Conservation (phyloP, 2,797 vertebrate species). For the Crax fasciolata region DNA sequence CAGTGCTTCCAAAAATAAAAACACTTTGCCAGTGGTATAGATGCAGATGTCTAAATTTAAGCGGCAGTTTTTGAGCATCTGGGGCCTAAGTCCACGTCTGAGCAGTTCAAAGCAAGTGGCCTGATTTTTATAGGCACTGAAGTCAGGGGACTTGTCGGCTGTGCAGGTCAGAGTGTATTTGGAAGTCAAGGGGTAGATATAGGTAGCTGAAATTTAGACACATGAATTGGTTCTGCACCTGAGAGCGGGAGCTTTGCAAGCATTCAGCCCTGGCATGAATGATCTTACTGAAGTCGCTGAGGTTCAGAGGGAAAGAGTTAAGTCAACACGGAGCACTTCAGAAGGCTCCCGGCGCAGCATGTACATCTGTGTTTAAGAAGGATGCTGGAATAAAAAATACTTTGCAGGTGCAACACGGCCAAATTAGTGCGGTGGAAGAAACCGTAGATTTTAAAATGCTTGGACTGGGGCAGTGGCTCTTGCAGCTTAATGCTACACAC, state of each 20-base stretch:
- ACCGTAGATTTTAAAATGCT: not conserved
- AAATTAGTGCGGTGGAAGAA: not conserved
- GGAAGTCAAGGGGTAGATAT: not conserved
- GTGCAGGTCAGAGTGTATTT: not conserved
- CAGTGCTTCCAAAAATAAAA: slow-evolving; percentile 72
- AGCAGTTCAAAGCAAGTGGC: slow-evolving; percentile 43
- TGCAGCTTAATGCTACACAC: slow-evolving; percentile 34
- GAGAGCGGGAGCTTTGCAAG: not conserved
- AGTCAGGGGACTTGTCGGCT: not conserved
- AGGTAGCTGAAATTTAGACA: slow-evolving; percentile 15
- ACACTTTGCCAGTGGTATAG: slow-evolving; percentile 34
- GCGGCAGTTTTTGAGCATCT: slow-evolving; percentile 53
- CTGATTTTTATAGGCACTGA: slow-evolving; percentile 24
- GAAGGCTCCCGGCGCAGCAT: slow-evolving; percentile 55
- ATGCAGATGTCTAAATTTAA: slow-evolving; percentile 70
- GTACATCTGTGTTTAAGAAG: slow-evolving; percentile 71
- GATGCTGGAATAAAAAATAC: slow-evolving; percentile 63
- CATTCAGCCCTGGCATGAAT: not conserved
- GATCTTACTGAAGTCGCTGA: not conserved
- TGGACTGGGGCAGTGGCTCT: slow-evolving; percentile 39
- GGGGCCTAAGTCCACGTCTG: slow-evolving; percentile 20
- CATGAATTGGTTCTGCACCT: not conserved
- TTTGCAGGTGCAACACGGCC: slow-evolving; percentile 60
- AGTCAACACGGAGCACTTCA: slow-evolving; percentile 58
- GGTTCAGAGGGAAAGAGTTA: slow-evolving; percentile 67